These are phyloP conservation scores for Denticeps clupeoides DNA, from an alignment of 2,797 vertebrate genomes.

Conservation along the genomic window DNA sequence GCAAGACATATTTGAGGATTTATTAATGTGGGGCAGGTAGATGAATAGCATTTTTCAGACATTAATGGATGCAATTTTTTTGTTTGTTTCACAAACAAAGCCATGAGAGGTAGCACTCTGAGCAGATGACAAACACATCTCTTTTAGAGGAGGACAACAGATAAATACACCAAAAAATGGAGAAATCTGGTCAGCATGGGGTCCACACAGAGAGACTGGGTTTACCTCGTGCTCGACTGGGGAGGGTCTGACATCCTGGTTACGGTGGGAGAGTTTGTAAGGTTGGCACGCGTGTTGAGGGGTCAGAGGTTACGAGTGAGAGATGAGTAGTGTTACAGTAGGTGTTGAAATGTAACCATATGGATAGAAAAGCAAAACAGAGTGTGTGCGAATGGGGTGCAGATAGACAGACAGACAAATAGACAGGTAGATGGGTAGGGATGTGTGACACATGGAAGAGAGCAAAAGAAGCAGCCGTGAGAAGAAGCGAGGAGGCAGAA, in stretches of 20 bases:
- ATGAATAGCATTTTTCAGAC: too few species aligned
- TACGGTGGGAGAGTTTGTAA: conserved; percentile 51
- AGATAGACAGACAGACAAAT: conserved; percentile 9
- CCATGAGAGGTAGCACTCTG: not conserved
- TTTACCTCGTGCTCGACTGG: conserved; percentile 84
- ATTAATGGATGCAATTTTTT: too few species aligned
- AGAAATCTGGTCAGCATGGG: conserved; percentile 2
- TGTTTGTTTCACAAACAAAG: too few species aligned
- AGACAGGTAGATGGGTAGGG: not conserved
- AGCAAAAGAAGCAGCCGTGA: conserved; percentile 3
- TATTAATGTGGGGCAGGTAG: too few species aligned
- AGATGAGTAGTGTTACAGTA: conserved; percentile 18
- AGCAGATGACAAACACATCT: conserved; percentile 6
- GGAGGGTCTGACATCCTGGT: conserved; percentile 90
- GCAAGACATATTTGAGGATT: too few species aligned
- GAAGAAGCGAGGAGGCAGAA: not conserved
- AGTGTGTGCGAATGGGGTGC: not conserved
- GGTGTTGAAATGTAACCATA: not conserved
- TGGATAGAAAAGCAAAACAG: not conserved
- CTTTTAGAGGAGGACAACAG: too few species aligned
- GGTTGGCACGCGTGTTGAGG: conserved; percentile 12
- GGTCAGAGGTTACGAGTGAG: conserved; percentile 32
- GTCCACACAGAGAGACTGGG: conserved; percentile 23
- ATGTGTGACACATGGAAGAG: not conserved
- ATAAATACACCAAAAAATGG: too few species aligned